Evolutionary conservation across 2,888 invertebrate species (phyloP).

Genomic region (Argyresthia goedartella): DNA sequence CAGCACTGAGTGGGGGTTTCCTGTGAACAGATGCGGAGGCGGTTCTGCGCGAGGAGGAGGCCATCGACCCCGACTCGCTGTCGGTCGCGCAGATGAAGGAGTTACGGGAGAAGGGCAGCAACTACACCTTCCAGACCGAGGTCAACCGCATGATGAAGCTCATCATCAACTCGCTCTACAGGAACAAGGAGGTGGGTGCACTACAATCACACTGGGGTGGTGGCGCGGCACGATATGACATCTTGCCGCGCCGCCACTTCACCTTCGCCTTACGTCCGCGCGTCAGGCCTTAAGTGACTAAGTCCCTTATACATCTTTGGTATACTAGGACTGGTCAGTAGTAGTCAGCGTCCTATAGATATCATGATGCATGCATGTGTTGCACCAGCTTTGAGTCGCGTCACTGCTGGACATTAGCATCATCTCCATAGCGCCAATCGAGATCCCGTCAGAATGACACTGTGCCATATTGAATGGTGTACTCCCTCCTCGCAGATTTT

Average conservation of each 20-base stretch:
- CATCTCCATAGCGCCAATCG: too few relatives aligned
- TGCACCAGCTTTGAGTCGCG: too few relatives aligned
- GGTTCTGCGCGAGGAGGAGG: constrained; percentile 93
- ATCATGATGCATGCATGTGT: too few relatives aligned
- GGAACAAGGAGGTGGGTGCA: constrained; percentile 90
- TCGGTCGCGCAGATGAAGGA: constrained; percentile 95
- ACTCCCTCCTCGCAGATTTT: constrained; percentile 76
- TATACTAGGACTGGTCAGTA: too few relatives aligned
- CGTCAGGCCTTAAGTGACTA: too few relatives aligned
- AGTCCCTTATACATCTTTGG: too few relatives aligned
- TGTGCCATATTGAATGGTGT: too few relatives aligned
- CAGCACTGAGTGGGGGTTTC: too few relatives aligned
- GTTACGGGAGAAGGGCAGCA: constrained; percentile 89
- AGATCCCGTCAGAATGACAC: too few relatives aligned
- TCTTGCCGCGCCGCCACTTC: not conserved
- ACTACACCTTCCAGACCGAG: constrained; percentile 95
- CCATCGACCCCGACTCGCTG: constrained; percentile 94
- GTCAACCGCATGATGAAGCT: constrained; percentile 99
- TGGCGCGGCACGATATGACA: not conserved
- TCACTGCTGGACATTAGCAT: too few relatives aligned
- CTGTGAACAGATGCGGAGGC: constrained; percentile 91
- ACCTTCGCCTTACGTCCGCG: too few relatives aligned
- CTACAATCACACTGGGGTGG: not conserved
- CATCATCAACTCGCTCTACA: constrained; percentile 98
- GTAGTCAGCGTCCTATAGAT: too few relatives aligned